Percentiles rank a stretch among this genome's conserved stretches.
Conservation (phyloP, 2,797 vertebrate genomes). For the Hemitrygon akajei region DNA sequence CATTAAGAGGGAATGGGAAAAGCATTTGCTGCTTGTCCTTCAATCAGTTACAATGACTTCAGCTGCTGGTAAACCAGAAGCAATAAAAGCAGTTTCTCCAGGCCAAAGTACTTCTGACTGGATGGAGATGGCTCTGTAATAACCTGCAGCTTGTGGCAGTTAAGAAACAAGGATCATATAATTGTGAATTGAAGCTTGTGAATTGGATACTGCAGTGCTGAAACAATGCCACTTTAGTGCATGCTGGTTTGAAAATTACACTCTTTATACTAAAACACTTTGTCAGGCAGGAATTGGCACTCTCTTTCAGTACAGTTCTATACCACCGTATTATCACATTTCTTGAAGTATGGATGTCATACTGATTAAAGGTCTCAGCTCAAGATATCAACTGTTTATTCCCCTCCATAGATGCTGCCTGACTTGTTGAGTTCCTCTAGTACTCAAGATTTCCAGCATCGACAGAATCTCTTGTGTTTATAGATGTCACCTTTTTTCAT, state of each 20-base stretch:
- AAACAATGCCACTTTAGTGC: neutral
- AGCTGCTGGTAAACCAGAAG: neutral
- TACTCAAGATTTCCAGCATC: too few relatives aligned
- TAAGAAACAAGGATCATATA: neutral
- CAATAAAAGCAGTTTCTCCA: neutral
- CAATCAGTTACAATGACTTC: neutral
- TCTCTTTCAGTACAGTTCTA: too few relatives aligned
- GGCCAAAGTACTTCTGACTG: neutral
- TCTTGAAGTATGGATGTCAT: too few relatives aligned
- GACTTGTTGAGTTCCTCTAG: too few relatives aligned
- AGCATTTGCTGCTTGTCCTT: neutral
- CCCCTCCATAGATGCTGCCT: too few relatives aligned
- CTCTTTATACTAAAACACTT: neutral
- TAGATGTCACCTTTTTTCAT: too few relatives aligned
- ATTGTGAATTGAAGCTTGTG: neutral
- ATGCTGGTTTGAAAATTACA: neutral
- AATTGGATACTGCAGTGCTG: neutral
- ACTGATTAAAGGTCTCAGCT: too few relatives aligned
- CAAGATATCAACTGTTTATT: too few relatives aligned
- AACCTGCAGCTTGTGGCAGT: neutral
- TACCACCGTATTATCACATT: too few relatives aligned
- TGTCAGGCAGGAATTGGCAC: neutral
- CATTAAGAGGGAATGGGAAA: neutral
- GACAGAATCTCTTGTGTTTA: too few relatives aligned
- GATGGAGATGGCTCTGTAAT: neutral